Percentiles rank a stretch among this genome's conserved stretches.
Conservation (phyloP, 2,888 invertebrate species). For the Tiliacea citrago region DNA sequence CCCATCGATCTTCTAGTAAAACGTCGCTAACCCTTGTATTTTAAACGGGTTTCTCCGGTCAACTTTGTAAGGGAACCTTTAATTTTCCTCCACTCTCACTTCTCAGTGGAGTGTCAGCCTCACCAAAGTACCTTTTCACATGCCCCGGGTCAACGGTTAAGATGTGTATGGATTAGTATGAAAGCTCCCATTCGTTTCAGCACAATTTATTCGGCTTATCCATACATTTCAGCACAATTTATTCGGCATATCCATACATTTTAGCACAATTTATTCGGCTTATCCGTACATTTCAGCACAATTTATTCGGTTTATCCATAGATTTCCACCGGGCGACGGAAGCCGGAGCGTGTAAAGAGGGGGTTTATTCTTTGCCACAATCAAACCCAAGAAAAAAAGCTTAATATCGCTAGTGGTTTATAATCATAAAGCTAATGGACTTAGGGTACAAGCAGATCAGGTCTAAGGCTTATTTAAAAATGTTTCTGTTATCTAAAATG, state of each 20-base stretch:
- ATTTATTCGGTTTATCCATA: neutral
- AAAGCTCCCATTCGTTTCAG: no score
- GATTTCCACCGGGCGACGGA: no score
- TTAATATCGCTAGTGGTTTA: neutral
- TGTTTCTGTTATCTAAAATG: neutral
- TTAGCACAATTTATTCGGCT: neutral
- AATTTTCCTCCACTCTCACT: no score
- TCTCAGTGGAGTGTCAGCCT: no score
- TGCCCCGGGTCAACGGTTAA: no score
- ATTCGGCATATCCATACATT: neutral
- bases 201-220: neutral
- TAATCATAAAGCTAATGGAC: conserved; percentile 31
- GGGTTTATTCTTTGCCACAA: neutral
- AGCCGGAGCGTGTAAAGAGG: neutral
- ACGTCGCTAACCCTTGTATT: no score
- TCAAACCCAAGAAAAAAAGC: conserved; percentile 17
- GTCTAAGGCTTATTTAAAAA: neutral
- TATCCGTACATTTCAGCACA: neutral
- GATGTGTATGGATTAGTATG: no score
- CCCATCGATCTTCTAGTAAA: no score
- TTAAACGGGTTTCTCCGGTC: no score
- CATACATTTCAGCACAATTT: neutral
- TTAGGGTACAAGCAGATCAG: conserved; percentile 20
- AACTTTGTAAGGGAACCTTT: no score
- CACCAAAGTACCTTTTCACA: no score